A percentile compares a stretch with the other conserved stretches of the same genome.
These are phyloP conservation scores for Siniperca chuatsi DNA, from an alignment of 2,113 vertebrate genomes.

Conservation along the genomic window DNA sequence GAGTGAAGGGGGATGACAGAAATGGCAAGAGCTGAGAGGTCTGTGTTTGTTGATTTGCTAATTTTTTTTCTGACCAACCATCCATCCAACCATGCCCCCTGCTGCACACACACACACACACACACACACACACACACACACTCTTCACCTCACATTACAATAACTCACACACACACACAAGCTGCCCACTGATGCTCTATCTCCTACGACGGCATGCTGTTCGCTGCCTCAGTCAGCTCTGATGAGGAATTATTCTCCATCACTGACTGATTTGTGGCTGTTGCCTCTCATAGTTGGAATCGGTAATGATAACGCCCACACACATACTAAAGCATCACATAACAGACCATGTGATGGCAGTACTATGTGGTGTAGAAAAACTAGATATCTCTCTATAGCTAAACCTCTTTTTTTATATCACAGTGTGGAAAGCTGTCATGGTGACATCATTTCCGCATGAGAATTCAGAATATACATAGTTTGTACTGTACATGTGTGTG, in stretches of 20 bases:
- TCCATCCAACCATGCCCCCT: constrained; percentile 28
- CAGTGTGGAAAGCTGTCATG: not conserved
- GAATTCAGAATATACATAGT: not conserved
- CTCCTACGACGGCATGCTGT: constrained; percentile 43
- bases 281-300: constrained; percentile 34
- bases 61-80: constrained; percentile 8
- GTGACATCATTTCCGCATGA: not conserved
- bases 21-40: constrained; percentile 1
- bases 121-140: constrained; percentile 12
- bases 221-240: constrained; percentile 42
- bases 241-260: constrained; percentile 61
- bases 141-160: constrained; percentile 39
- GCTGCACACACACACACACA: constrained; percentile 47
- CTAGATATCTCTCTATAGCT: too few species aligned
- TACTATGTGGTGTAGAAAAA: not conserved
- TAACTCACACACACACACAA: constrained; percentile 19
- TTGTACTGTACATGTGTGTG: not conserved
- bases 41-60: constrained; percentile 31
- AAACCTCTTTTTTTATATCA: not conserved
- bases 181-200: constrained; percentile 57
- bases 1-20: not conserved
- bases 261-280: constrained; percentile 43
- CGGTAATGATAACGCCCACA: constrained; percentile 40
- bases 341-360: constrained; percentile 16
- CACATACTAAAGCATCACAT: constrained; percentile 31